Conservation (phyloP, 2,888 invertebrate species). For the Helobdella robusta region DNA sequence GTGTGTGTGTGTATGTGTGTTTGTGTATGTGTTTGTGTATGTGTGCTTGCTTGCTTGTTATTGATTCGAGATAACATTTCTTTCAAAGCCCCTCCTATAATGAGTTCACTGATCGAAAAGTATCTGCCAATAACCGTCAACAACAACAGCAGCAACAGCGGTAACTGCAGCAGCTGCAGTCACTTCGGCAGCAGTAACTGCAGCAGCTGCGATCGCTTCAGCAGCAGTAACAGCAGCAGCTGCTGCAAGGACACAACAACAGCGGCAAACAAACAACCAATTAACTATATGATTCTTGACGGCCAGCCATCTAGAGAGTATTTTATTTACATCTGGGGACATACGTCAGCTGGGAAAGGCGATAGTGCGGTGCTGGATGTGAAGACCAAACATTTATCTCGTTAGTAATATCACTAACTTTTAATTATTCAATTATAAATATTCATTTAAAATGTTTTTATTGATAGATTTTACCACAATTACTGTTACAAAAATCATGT, state of each 20-base stretch:
- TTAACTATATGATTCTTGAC: no score
- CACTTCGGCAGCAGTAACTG: not conserved
- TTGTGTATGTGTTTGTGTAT: conserved; percentile 8
- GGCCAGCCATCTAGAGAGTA: conserved; percentile 20
- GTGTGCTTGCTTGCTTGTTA: not conserved
- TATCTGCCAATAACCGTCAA: not conserved
- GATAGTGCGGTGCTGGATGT: conserved; percentile 13
- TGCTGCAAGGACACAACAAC: no score
- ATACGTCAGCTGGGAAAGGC: conserved; percentile 26
- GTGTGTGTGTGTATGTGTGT: no score
- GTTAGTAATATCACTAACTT: conserved; percentile 2
- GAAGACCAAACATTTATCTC: conserved; percentile 14
- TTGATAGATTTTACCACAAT: not conserved
- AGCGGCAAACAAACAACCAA: no score
- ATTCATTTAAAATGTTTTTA: not conserved
- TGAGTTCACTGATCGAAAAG: not conserved
- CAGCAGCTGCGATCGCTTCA: no score
- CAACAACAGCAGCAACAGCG: not conserved
- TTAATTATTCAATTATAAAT: not conserved
- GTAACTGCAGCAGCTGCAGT: not conserved
- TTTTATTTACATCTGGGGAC: conserved; percentile 28
- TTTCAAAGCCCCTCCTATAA: not conserved
- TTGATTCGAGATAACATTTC: not conserved
- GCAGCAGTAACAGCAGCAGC: no score
- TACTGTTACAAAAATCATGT: not conserved